Base-by-base conservation (phyloP, 2,888 invertebrate genomes). In the Chaitophorus viminalis region DNA sequence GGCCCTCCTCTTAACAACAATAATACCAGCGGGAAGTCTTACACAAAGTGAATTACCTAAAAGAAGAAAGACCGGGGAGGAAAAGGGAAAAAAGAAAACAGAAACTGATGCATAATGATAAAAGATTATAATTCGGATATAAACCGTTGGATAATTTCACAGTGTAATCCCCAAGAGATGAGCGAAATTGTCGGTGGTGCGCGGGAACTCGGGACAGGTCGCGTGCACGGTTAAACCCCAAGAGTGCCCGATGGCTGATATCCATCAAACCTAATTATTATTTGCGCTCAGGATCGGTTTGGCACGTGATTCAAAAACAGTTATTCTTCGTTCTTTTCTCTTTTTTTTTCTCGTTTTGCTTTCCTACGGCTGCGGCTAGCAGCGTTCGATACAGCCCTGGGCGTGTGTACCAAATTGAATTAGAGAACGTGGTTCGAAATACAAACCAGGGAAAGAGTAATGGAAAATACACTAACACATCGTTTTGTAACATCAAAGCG, bases 191-290 rank as follows among this genome's bases (percentile, higher is more conserved):
- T 60, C 74, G 60, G 68, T n/a, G 70, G 85, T 18, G 72, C 29
- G 36, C 78, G 72, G 79, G 65, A 83, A 74, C 77, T 14, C 36
- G 72, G 79, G 81, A 87, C 87, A 87, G 81, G 88, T 88, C 88
- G 88, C 88, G 88, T 88, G 88, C 78, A 18, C 78, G 77, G 76
- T 65, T 78, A 88, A 88, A 88, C 83, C 83, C 88, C 88, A 88
- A 83, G 84, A 88, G 88, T 75, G 88, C 68, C 81, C 79, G 87
- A 81, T 46, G 88, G 76, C 83, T 77, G 88, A 88, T 88, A 88
- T 76, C 83, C 83, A 88, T 88, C 88, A 83, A 77, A 88, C 87
- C 87, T 87, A 87, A 87, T 87, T 87, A 87, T 81, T 87, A 87
- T 87, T 87, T 81, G 87, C 74, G 87, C 31, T 74, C 39, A 21